Evolutionary conservation across 2,113 vertebrate genomes (phyloP).

Genomic region (Chinchilla lanigera): DNA sequence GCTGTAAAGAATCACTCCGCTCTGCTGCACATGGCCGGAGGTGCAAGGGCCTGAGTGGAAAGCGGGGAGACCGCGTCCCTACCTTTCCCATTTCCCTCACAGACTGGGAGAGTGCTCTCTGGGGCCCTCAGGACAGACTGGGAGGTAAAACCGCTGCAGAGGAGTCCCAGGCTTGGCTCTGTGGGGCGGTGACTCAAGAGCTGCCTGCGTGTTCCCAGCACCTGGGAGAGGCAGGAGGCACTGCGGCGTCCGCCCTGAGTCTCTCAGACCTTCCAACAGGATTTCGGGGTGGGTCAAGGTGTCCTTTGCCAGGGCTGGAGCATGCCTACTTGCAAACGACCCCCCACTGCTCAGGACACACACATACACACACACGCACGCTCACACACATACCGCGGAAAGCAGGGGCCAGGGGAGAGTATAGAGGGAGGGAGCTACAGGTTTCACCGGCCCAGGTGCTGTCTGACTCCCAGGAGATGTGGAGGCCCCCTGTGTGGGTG

Average conservation of each 20-base stretch:
- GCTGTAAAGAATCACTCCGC: background rate
- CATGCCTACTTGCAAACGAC: background rate
- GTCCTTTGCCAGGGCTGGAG: background rate
- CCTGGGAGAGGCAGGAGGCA: background rate
- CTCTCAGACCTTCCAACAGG: background rate
- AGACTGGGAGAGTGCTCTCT: background rate
- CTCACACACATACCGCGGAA: background rate
- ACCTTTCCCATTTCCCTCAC: background rate
- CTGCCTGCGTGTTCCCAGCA: background rate
- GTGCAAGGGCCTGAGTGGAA: background rate
- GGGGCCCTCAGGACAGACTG: background rate
- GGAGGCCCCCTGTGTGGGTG: background rate
- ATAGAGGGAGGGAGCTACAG: background rate
- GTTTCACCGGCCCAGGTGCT: background rate
- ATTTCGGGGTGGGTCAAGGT: background rate
- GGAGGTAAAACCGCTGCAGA: background rate
- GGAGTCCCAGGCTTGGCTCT: background rate
- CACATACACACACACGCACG: too few relatives aligned
- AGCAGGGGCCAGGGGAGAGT: background rate
- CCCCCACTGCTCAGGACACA: background rate
- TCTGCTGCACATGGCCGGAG: background rate
- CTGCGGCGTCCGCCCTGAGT: background rate
- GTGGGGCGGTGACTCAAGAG: background rate
- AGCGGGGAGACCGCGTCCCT: background rate
- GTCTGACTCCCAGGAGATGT: background rate